Percentiles rank a stretch among this genome's conserved stretches.
Conservation (phyloP, 2,888 invertebrate species). For the Drosophila kokeensis region DNA sequence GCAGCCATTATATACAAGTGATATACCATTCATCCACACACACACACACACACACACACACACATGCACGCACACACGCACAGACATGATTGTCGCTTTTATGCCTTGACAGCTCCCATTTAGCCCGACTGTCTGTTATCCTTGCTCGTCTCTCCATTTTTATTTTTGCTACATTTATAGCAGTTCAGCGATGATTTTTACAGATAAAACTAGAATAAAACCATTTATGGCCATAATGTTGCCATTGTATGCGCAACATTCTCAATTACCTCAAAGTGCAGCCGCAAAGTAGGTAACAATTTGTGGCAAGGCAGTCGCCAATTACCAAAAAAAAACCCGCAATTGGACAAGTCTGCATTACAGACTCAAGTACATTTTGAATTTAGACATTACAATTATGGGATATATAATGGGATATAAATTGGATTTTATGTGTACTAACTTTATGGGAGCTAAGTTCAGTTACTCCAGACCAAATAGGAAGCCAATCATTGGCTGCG, state of each 20-base stretch:
- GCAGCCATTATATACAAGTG: slow-evolving; percentile 24
- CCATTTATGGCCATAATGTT: slow-evolving; percentile 1
- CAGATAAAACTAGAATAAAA: slow-evolving; percentile 32
- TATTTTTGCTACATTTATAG: slow-evolving; percentile 44
- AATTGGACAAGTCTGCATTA: background rate
- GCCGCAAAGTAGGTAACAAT: slow-evolving; percentile 22
- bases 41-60: background rate
- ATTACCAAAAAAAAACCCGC: background rate
- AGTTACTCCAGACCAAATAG: background rate
- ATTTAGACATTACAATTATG: background rate
- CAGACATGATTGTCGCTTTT: slow-evolving; percentile 39
- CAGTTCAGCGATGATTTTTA: slow-evolving; percentile 56
- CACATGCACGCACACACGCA: background rate
- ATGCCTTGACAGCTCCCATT: slow-evolving; percentile 58
- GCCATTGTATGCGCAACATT: background rate
- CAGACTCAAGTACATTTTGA: background rate
- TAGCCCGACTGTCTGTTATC: slow-evolving; percentile 14
- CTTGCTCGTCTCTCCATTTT: slow-evolving; percentile 20
- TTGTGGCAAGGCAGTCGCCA: slow-evolving; percentile 1
- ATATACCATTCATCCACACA: slow-evolving; percentile 12
- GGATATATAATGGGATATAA: too few species aligned
- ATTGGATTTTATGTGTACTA: background rate
- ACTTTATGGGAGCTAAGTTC: background rate
- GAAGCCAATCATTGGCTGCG: background rate
- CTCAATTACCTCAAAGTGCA: slow-evolving; percentile 12